Base-by-base conservation (phyloP, 2,113 vertebrate genomes). In the Toxotes chatareus region DNA sequence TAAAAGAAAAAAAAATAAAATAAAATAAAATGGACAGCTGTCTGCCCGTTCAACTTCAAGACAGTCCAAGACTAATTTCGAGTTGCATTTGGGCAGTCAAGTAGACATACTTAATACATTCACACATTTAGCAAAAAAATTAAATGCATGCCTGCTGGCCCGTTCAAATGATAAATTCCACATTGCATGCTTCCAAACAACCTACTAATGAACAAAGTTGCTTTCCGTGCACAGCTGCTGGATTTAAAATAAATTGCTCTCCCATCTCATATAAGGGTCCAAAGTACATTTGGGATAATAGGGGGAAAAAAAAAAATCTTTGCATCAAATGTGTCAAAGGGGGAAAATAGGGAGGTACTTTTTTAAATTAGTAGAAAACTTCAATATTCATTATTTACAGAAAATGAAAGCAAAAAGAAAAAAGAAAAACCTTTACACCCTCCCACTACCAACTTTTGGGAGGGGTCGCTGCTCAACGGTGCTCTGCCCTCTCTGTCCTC, bases 391-490 rank as follows among this genome's bases (percentile, higher is more conserved):
- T 75, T 90, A 85, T 92, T 89, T 88, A 92, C 88, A 93, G 51
- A 76, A 88, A 70, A 42, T 5, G 1, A 31, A 8, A 64, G 70
- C 36, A 73, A 77, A 87, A 79, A 36, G 11, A 34, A 17, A 9
- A 75, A 62, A 38, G 9, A 53, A 76, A 77, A 31, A 2, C 12
- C 4, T 40, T 95, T 61, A 96, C 82, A 98, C 94, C 82, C 97
- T 95, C 73, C 97, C 97, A 53, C 96, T 97, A 9, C 95, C 96
- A 55, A 96, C 95, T 92, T 97, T 97, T 3, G 96, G 94, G 13
- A 96, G 95, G 80, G 91, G 92, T 64, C 96, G 88, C 65, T 96
- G 95, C 0, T 95, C 92, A 0, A 92, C 69, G 32, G 70, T 6
- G 17, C 95, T 95, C 16, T 93, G 96, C 11, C 95, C 96, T 73